These are phyloP conservation scores for Aphodius granarius DNA, from an alignment of 2,888 invertebrate genomes.

Conservation along the genomic window DNA sequence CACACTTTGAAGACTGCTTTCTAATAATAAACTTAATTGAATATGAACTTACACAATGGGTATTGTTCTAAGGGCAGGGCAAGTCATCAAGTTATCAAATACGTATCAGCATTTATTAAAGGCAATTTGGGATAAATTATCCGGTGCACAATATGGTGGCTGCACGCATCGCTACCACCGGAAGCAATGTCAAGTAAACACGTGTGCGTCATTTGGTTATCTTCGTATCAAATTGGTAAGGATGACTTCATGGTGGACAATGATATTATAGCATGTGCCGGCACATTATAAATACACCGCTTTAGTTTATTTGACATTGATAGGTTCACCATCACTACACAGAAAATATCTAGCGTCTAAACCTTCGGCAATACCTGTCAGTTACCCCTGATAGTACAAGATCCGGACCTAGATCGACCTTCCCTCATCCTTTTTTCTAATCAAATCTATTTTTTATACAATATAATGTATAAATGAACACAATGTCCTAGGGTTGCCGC, in stretches of 20 bases:
- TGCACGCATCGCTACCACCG: neutral
- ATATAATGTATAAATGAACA: too few species aligned
- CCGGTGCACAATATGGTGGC: neutral
- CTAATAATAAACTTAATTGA: neutral
- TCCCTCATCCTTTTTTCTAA: too few species aligned
- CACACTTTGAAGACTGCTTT: neutral
- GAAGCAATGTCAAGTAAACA: neutral
- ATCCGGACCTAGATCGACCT: too few species aligned
- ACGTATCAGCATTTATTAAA: neutral
- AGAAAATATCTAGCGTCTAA: too few species aligned
- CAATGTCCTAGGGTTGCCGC: too few species aligned
- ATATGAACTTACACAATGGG: neutral
- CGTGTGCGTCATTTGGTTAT: neutral
- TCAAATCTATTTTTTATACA: too few species aligned
- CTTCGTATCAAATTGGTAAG: neutral
- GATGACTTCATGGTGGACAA: neutral
- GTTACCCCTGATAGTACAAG: too few species aligned
- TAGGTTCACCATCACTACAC: too few species aligned
- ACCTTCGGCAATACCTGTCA: too few species aligned
- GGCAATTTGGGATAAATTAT: neutral
- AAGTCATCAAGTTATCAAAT: neutral
- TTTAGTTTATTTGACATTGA: neutral
- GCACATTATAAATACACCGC: neutral
- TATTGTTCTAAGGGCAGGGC: neutral
- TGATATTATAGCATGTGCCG: neutral